Conservation (phyloP, 2,113 vertebrate genomes). For the Labeo rohita region DNA sequence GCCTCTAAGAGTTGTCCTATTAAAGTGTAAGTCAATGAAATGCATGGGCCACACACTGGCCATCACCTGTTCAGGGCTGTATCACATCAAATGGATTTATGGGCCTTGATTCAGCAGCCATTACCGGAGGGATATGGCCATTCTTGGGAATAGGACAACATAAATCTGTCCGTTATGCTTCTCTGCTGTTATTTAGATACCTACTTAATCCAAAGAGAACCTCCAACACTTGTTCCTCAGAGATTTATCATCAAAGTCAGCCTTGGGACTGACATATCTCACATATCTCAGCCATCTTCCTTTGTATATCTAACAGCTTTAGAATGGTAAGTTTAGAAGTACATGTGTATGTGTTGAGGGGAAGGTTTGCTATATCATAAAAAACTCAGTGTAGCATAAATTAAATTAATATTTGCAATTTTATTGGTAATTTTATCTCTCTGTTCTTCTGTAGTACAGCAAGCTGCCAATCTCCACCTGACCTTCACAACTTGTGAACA, state of each 20-base stretch:
- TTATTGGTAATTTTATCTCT: background rate
- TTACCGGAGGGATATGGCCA: background rate
- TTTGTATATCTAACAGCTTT: conserved; percentile 20
- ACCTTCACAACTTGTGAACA: too few relatives aligned
- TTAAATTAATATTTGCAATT: background rate
- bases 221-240: conserved; percentile 31
- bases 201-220: conserved; percentile 40
- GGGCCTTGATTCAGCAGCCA: background rate
- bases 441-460: too few relatives aligned
- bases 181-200: conserved; percentile 48
- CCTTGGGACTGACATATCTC: conserved; percentile 37
- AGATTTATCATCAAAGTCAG: conserved; percentile 48
- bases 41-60: conserved; percentile 3
- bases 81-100: conserved; percentile 33
- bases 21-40: conserved; percentile 24
- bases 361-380: background rate
- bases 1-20: background rate
- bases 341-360: background rate
- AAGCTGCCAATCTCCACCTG: too few relatives aligned
- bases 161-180: conserved; percentile 14
- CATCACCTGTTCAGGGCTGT: conserved; percentile 25
- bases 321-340: background rate
- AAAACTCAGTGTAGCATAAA: background rate
- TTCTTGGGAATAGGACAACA: background rate
- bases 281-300: background rate